These are phyloP conservation scores for Cisticola juncidis DNA, from an alignment of 2,113 vertebrate genomes.

Conservation along the genomic window DNA sequence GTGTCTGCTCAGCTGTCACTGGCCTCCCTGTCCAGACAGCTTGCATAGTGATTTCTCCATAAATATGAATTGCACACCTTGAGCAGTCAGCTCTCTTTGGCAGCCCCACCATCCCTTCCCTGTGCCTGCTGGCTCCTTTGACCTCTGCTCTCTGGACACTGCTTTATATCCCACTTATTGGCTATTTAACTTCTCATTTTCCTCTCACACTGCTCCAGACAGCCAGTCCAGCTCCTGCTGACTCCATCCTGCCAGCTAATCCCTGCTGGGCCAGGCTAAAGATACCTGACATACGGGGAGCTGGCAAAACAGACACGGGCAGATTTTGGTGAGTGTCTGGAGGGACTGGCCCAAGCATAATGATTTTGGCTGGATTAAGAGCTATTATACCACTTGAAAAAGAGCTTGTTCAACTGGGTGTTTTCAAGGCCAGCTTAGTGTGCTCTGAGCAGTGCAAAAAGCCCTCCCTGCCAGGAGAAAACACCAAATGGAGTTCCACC, in stretches of 20 bases:
- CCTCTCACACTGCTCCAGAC: not conserved
- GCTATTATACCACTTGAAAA: not conserved
- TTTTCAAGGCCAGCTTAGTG: not conserved
- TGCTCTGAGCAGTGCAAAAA: not conserved
- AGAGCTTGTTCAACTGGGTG: not conserved
- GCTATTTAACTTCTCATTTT: constrained; percentile 29
- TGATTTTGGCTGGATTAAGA: not conserved
- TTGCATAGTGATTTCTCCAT: not conserved
- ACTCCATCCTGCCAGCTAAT: constrained; percentile 11
- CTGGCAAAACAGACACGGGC: not conserved
- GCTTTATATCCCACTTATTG: not conserved
- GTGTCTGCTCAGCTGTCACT: constrained; percentile 6
- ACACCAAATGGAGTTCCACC: not conserved
- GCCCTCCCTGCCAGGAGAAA: not conserved
- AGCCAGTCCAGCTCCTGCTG: not conserved
- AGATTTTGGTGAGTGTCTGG: constrained; percentile 1
- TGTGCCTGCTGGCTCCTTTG: not conserved
- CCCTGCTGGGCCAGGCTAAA: not conserved
- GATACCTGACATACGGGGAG: not conserved
- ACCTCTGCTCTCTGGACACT: constrained; percentile 15
- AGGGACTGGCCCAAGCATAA: constrained; percentile 19
- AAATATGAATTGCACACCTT: constrained; percentile 26
- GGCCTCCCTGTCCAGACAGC: not conserved
- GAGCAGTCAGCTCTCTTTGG: not conserved
- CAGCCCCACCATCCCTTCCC: not conserved